Base-by-base conservation (phyloP, 2,797 vertebrate genomes). In the Clarias fuscus region DNA sequence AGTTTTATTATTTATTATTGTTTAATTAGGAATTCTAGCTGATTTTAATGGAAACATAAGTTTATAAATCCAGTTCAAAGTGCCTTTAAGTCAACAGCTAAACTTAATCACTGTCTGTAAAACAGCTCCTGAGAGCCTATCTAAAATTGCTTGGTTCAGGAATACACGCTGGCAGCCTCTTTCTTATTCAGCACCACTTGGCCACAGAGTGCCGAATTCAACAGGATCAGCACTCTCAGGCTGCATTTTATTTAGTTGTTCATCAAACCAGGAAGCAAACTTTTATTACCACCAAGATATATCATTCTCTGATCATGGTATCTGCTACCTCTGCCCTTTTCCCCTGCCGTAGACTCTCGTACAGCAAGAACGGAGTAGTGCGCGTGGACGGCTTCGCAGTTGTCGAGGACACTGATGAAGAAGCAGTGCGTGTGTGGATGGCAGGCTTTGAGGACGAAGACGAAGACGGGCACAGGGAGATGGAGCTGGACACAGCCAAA, bases 281-380 rank as follows among this genome's bases (percentile, higher is more conserved):
- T 8, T 79, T 62, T 79, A 79, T 83, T 70, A 48, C 43, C 62
- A 67, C 17, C 30, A 20, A 27, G 20, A 27, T 77, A 15, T 37
- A 71, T 61, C 30, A 62, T 62, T 68, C 72, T 40, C 27, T 84
- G 59, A 6, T 75, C 37, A 82, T n/a, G 43, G 14, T 70, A 62
- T 68, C 33, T 27, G 27, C 43, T 71, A 17, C 27, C 53, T 20
- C 2, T 59, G 27, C 27, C 56, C 22, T 86, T 77, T 17, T 85
- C 76, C 79, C 27, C 15, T 85, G 37, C 24, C 53, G 48, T 90
- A 99, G 98, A 90, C 95, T 99, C 84, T 99, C 97, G 72, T 99
- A 96, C 87, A 99, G 98, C 95, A 99, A 99, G 93, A 99, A 99
- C 0, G 98, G 98, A 87, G 97, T 99, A 67, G 95, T 99, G 91